A percentile compares a stretch with the other conserved stretches of the same genome.
These are phyloP conservation scores for Brachystomella parvula DNA, from an alignment of 1,140 invertebrate species.

Conservation along the genomic window DNA sequence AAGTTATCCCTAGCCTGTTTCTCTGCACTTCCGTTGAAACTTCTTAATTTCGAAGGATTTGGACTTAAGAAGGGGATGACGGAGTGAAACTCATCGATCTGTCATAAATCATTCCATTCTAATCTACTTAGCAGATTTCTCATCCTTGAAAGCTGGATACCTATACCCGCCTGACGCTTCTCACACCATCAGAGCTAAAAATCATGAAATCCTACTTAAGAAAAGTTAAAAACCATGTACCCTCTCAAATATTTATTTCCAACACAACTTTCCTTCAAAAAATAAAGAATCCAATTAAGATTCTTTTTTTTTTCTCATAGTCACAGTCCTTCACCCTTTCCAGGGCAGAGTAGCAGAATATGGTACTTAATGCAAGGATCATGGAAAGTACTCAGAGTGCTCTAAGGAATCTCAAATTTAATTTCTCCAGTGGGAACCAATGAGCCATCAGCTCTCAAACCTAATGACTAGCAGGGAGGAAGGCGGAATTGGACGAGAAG, in stretches of 20 bases:
- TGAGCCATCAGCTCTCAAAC: neutral
- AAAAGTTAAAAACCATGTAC: constrained; percentile 9
- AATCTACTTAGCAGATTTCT: constrained; percentile 9
- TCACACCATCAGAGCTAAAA: too few relatives aligned
- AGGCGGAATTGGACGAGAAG: neutral
- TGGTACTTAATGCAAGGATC: neutral
- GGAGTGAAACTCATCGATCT: neutral
- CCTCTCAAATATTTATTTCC: neutral
- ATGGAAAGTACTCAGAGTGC: neutral
- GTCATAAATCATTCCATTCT: constrained; percentile 10
- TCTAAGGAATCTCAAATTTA: neutral
- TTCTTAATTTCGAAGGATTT: too few relatives aligned
- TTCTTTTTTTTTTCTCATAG: neutral
- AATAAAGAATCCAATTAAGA: constrained; percentile 3
- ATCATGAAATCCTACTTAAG: too few relatives aligned
- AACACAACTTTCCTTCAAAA: neutral
- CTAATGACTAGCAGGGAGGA: constrained; percentile 1
- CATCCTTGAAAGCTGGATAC: too few relatives aligned
- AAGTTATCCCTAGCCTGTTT: too few relatives aligned
- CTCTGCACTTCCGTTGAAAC: too few relatives aligned
- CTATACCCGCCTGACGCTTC: too few relatives aligned
- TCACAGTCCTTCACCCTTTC: neutral
- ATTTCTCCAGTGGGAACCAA: neutral
- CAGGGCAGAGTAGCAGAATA: too few relatives aligned
- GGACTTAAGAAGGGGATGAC: too few relatives aligned